Percentiles rank a stretch among this genome's conserved stretches.
Evolutionary conservation across 2,888 invertebrate species (phyloP).

Genomic region (Malachius bipustulatus): DNA sequence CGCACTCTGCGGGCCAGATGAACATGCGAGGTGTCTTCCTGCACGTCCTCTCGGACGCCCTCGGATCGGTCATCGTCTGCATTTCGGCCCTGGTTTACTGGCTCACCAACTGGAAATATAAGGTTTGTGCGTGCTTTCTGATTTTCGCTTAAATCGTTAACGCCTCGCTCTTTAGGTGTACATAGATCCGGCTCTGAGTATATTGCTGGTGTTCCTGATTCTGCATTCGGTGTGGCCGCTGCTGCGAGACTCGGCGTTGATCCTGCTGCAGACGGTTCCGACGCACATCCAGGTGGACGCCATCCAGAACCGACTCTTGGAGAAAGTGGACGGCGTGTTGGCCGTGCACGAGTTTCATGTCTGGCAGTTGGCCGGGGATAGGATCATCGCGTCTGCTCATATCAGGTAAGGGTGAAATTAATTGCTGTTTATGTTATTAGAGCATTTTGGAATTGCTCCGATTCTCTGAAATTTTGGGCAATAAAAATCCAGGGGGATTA

Average conservation of each 20-base stretch:
- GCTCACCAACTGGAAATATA: conserved; percentile 19
- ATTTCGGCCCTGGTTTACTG: conserved; percentile 53
- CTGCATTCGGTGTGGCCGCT: conserved; percentile 85
- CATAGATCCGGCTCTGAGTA: conserved; percentile 89
- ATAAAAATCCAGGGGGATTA: too few species aligned
- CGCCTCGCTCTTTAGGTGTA: conserved; percentile 38
- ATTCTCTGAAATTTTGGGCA: too few species aligned
- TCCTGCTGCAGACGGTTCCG: conserved; percentile 95
- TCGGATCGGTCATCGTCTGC: conserved; percentile 89
- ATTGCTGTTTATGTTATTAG: too few species aligned
- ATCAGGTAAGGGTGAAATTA: conserved; percentile 51
- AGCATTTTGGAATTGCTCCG: too few species aligned
- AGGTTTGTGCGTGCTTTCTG: too few species aligned
- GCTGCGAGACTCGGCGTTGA: conserved; percentile 85
- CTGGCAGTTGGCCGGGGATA: conserved; percentile 94
- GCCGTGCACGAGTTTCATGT: conserved; percentile 98
- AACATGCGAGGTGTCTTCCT: conserved; percentile 99
- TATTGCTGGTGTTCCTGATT: conserved; percentile 77
- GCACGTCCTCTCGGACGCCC: conserved; percentile 92
- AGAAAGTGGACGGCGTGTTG: conserved; percentile 85
- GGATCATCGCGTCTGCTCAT: conserved; percentile 95
- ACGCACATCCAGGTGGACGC: conserved; percentile 93
- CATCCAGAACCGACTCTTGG: conserved; percentile 73
- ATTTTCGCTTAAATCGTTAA: not conserved
- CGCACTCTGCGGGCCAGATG: conserved; percentile 66